Evolutionary conservation across 2,888 invertebrate species (phyloP), one percentile per base, ranked within the genome.

Genomic region (Mimumesa dahlbomi): DNA sequence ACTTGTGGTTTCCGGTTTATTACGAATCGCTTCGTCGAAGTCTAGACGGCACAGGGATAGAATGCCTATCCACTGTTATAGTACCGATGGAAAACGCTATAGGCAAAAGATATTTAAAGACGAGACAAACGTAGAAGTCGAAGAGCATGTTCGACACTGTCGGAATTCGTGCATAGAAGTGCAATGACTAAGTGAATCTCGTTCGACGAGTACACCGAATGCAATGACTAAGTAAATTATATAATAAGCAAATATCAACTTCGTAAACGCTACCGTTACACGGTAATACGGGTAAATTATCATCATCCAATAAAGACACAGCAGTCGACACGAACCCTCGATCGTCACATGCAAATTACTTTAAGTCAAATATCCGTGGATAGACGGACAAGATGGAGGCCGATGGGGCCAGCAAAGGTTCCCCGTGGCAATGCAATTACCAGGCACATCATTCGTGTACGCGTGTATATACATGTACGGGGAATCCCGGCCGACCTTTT

Each of bases 401-500:
- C 68, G 62, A 65, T 73, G 64, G 67, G 54, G 68, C 56, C 62
- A 59, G 34, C 61, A 65, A 66, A 63, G 29, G 71, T 54, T 68
- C 61, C 69, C 59, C 68, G 77, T 75, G 75, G 73, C 71, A 68
- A 73, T 71, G 71, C 69, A 75, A 74, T 73, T 62, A 53, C 38
- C 62, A 64, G 56, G 48, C 45, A 40, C 42, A 49, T 34, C 38
- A 57, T n/a, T 18, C 40, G 58, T 36, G 21, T 6, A 45, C 52
- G 49, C 40, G 58, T 42, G 19, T 5, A 45, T 48, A 46, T 43
- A 61, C 57, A 56, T 57, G 54, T 56, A 45, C 62, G 74, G 69
- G 65, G 79, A 81, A 73, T 71, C 77, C 67, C 25, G 22, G 50
- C 52, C 69, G 75, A 77, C 69, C 82, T 76, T 81, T 76, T 48